Evolutionary conservation across 2,888 invertebrate species (phyloP), one percentile per base, ranked within the genome.

Genomic region (Chloromyia formosa): DNA sequence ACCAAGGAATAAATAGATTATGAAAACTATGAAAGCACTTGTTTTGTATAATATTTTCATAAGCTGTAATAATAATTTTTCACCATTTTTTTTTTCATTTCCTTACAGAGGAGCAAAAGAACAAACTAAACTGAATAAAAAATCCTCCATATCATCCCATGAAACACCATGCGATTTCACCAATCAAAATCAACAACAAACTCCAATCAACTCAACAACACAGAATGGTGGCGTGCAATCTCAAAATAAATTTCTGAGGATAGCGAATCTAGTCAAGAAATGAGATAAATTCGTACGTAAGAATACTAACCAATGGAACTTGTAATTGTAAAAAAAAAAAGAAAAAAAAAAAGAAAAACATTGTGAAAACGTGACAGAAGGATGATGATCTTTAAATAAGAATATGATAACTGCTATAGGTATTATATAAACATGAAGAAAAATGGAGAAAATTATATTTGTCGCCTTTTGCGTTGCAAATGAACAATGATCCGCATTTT

Each of bases 61-160:
- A n/a, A n/a, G n/a, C n/a, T n/a, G n/a, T n/a, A n/a, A n/a, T n/a
- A n/a, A n/a, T n/a, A n/a, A n/a, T n/a, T n/a, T n/a, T n/a, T n/a
- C n/a, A n/a, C n/a, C n/a, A n/a, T n/a, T n/a, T n/a, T n/a, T n/a
- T 35, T 35, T 35, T 7, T 35, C 27, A 4, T 62, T 78, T 73
- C 80, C 78, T 84, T 85, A 64, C 80, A 88, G 88, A 78, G 86
- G 87, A 75, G 87, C 87, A 49, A 87, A 87, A 79, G 87, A 87
- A 78, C 87, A 87, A 82, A 84, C 86, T 22, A 78, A 85, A 61
- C 22, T 68, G 27, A 75, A 78, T 74, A 73, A 74, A 35, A 75
- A 69, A 74, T 2, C 53, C 20, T 62, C 61, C 53, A 42, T 7
- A 35, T 35, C 27, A 35, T 7, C 27, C 2, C 27, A 35, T 23